Evolutionary conservation across 2,888 invertebrate genomes (phyloP).

Genomic region (Tridacna gigas): DNA sequence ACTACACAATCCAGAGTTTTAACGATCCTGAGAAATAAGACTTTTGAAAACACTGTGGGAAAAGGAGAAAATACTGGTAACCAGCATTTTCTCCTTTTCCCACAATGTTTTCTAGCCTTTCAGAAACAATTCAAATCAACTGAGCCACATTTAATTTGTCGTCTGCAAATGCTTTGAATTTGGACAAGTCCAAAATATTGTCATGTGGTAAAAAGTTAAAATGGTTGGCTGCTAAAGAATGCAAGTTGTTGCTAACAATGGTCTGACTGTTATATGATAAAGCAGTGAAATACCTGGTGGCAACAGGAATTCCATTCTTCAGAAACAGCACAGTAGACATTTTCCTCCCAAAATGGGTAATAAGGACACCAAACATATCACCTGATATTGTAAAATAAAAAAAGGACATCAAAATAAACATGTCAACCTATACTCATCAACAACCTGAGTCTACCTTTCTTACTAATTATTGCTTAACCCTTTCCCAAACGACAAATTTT

Average conservation of each 20-base stretch:
- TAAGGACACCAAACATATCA: conserved; percentile 80
- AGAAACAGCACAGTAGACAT: conserved; percentile 82
- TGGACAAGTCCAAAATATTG: no score
- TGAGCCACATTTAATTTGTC: background rate
- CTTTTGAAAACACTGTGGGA: background rate
- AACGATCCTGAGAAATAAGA: no score
- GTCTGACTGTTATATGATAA: no score
- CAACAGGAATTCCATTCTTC: conserved; percentile 81
- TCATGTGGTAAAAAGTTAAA: no score
- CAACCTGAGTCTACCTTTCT: no score
- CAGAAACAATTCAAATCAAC: background rate
- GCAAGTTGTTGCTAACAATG: no score
- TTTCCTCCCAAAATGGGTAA: conserved; percentile 81
- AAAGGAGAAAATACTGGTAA: no score
- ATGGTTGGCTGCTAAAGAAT: no score
- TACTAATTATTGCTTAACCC: no score
- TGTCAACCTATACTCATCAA: background rate
- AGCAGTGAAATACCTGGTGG: conserved; percentile 77
- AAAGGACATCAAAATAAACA: background rate
- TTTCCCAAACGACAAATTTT: background rate
- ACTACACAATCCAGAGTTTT: no score
- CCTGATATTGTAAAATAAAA: conserved; percentile 64
- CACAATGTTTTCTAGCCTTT: background rate
- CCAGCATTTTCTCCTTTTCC: background rate
- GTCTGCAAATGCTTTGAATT: no score